phyloP scores from a whole-genome alignment of 2,888 invertebrate genomes.

The Diloba caeruleocephala region DNA sequence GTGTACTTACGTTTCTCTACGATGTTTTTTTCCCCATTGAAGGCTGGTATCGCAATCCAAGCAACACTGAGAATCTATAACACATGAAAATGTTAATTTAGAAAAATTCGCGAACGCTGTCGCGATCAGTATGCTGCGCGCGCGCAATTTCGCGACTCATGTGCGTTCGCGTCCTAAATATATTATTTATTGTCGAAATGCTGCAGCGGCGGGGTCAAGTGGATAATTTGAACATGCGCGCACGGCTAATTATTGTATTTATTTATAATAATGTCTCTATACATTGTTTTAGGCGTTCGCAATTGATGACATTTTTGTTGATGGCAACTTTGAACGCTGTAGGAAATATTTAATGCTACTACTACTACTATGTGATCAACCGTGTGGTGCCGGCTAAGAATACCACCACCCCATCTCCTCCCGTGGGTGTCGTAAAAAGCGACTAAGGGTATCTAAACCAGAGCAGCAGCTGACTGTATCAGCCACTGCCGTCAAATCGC shows the following conservation, averaged over 20 bases:
- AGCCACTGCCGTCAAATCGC: too few relatives aligned
- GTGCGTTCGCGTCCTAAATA: constrained; percentile 64
- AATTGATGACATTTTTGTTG: constrained; percentile 9
- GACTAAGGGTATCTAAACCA: too few relatives aligned
- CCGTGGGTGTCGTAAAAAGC: too few relatives aligned
- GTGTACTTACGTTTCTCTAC: constrained; percentile 6
- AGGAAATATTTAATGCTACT: background rate
- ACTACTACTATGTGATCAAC: too few relatives aligned
- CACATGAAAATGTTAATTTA: constrained; percentile 44
- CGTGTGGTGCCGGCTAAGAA: too few relatives aligned
- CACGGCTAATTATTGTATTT: constrained; percentile 41
- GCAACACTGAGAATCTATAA: constrained; percentile 9
- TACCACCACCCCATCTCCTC: too few relatives aligned
- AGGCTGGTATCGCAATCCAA: constrained; percentile 22
- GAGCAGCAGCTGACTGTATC: too few relatives aligned
- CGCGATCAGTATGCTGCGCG: constrained; percentile 48
- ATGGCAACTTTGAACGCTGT: constrained; percentile 14
- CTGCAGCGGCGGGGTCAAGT: constrained; percentile 50
- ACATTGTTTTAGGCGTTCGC: constrained; percentile 14
- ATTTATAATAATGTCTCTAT: constrained; percentile 13
- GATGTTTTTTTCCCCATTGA: constrained; percentile 18
- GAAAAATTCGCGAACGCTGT: constrained; percentile 44
- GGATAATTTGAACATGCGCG: constrained; percentile 32
- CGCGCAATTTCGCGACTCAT: constrained; percentile 58
- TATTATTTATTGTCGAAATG: constrained; percentile 64